Conservation (phyloP, 2,797 vertebrate species). For the Malurus splendens region DNA sequence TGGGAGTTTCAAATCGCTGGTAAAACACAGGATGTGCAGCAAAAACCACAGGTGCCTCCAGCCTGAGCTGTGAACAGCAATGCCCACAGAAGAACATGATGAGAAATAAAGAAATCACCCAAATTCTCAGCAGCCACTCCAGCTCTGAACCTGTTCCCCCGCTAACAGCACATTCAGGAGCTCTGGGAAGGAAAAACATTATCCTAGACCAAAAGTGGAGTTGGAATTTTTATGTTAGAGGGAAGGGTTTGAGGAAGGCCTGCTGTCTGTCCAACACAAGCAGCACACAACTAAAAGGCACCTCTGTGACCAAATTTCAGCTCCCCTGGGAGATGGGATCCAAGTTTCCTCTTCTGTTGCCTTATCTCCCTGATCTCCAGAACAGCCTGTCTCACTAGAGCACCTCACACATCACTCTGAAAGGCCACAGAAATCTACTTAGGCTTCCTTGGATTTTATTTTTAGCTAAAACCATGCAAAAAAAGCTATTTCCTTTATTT, state of each 20-base stretch:
- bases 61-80: not conserved
- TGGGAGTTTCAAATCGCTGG: not conserved
- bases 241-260: not conserved
- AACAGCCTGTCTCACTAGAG: not conserved
- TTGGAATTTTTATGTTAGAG: not conserved
- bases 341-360: not conserved
- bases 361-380: not conserved
- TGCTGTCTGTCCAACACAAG: not conserved
- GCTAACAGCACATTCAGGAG: not conserved
- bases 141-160: not conserved
- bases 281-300: not conserved
- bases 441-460: not conserved
- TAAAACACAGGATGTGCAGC: not conserved
- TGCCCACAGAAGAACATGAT: accelerated
- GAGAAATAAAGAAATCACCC: not conserved
- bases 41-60: not conserved
- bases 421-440: not conserved
- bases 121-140: not conserved
- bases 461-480: not conserved
- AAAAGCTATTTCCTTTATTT: not conserved
- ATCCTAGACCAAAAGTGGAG: not conserved
- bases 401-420: not conserved
- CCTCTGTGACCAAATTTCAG: not conserved
- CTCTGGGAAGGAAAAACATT: not conserved
- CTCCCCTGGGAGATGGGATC: not conserved